Conservation (phyloP, 1,140 invertebrate species). For the Dreissena polymorpha region DNA sequence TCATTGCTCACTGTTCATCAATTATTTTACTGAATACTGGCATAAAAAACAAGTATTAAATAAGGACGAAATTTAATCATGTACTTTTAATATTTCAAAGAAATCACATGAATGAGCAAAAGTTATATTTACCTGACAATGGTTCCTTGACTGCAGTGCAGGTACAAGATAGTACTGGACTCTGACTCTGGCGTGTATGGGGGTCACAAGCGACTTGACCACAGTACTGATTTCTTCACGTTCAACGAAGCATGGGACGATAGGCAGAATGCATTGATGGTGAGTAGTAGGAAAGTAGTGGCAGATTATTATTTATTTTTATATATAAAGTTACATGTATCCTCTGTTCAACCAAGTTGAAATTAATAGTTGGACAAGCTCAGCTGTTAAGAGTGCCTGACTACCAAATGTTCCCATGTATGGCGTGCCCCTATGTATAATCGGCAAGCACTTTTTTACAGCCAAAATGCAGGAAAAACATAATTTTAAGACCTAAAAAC, state of each 20-base stretch:
- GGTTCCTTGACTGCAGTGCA: constrained; percentile 27
- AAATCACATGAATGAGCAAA: too few species aligned
- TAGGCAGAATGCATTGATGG: constrained; percentile 59
- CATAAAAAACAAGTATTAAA: too few species aligned
- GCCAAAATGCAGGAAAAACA: too few species aligned
- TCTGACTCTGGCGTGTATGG: constrained; percentile 91
- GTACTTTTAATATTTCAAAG: too few species aligned
- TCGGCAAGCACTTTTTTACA: too few species aligned
- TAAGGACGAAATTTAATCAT: too few species aligned
- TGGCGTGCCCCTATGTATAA: too few species aligned
- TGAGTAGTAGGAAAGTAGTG: constrained; percentile 3
- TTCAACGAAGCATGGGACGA: constrained; percentile 72
- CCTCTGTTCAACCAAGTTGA: neutral
- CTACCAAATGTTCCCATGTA: too few species aligned
- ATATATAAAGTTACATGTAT: neutral
- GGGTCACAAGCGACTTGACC: constrained; percentile 90
- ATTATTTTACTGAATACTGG: too few species aligned
- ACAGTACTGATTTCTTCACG: constrained; percentile 85
- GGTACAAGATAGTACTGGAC: constrained; percentile 90
- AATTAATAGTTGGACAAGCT: neutral
- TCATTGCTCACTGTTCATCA: too few species aligned
- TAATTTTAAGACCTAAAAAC: too few species aligned
- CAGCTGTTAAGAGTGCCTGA: neutral
- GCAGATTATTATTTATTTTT: neutral
- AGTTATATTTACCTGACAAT: neutral